Percentiles rank a stretch among this genome's conserved stretches.
Conservation (phyloP, 2,113 vertebrate species). For the Strix aluco region DNA sequence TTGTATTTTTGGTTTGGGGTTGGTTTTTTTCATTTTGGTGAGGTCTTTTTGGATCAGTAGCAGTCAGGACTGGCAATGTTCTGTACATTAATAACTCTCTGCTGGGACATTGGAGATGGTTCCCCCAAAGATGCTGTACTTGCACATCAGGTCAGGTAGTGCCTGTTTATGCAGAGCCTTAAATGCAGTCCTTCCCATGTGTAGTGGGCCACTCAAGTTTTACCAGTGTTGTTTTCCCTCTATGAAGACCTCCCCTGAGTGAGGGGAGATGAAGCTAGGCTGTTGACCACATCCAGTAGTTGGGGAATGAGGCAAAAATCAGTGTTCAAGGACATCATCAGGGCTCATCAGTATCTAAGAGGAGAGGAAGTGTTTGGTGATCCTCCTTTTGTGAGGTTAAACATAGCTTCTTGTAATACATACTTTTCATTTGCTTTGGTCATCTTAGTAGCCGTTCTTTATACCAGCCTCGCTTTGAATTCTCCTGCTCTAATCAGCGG, state of each 20-base stretch:
- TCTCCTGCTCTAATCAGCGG: background rate
- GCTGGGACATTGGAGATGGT: rapidly evolving
- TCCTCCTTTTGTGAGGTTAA: background rate
- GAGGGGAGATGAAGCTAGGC: background rate
- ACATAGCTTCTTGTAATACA: background rate
- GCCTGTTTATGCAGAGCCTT: background rate
- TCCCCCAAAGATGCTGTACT: background rate
- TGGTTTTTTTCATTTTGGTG: background rate
- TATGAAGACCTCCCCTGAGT: background rate
- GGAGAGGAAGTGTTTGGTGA: background rate
- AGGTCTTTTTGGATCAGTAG: background rate
- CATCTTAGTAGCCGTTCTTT: background rate
- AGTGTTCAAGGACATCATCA: background rate
- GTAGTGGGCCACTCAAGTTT: background rate
- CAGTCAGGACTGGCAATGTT: background rate
- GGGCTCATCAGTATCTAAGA: background rate
- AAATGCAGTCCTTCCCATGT: background rate
- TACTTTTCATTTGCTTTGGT: background rate
- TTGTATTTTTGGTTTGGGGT: background rate
- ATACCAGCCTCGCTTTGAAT: background rate
- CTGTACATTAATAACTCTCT: background rate
- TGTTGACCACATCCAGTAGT: background rate
- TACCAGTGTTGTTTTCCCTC: background rate
- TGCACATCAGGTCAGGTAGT: background rate
- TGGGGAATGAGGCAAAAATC: background rate